Evolutionary conservation across 2,113 vertebrate genomes (phyloP).

Genomic region (Syrmaticus mikado): DNA sequence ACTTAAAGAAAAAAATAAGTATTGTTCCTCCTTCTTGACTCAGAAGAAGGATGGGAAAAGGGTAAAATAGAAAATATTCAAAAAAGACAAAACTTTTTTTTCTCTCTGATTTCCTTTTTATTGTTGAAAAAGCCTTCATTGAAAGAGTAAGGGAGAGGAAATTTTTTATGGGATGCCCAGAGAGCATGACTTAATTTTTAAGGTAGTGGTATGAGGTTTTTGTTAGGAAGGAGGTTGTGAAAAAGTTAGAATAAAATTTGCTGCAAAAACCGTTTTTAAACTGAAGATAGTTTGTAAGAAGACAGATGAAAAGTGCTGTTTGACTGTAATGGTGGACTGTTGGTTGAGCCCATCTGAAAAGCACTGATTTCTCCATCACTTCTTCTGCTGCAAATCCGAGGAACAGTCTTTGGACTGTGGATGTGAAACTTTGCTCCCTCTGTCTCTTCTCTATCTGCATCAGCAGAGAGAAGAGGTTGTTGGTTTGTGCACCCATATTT

Average conservation of each 20-base stretch:
- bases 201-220: neutral
- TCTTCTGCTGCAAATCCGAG: neutral
- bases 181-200: neutral
- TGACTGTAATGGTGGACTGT: neutral
- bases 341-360: neutral
- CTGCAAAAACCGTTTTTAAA: neutral
- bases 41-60: too few species aligned
- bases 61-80: too few species aligned
- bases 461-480: neutral
- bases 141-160: neutral
- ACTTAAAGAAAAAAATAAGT: too few species aligned
- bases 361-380: neutral
- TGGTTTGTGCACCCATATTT: neutral
- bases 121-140: neutral
- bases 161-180: neutral
- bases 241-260: neutral
- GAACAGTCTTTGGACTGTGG: fast-evolving
- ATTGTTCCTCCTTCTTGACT: too few species aligned
- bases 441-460: neutral
- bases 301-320: neutral
- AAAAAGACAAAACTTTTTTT: too few species aligned
- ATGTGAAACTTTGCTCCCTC: neutral
- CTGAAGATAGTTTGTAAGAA: neutral
- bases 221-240: neutral
- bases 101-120: neutral